phyloP scores from a whole-genome alignment of 2,888 invertebrate genomes.

The Dorcus hopei region DNA sequence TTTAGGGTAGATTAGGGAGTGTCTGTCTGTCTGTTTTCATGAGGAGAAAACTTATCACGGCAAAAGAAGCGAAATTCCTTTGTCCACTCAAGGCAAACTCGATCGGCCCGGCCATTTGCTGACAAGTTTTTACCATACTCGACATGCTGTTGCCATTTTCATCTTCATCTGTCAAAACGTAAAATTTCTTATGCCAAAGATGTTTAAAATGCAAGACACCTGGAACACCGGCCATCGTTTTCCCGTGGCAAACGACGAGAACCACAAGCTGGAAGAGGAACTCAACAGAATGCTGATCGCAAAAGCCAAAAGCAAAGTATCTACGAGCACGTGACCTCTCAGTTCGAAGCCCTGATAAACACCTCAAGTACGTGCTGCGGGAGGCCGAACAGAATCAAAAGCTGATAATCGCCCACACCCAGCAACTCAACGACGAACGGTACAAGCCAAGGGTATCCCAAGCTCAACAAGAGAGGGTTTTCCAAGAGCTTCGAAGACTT shows the following conservation, averaged over 20 bases:
- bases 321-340: conserved; percentile 49
- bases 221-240: conserved; percentile 75
- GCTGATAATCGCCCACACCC: conserved; percentile 64
- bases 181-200: too few species aligned
- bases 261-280: conserved; percentile 56
- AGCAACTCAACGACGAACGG: conserved; percentile 67
- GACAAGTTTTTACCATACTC: too few species aligned
- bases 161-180: too few species aligned
- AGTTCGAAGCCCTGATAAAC: conserved; percentile 44
- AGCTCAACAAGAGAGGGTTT: conserved; percentile 51
- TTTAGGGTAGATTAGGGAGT: too few species aligned
- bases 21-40: too few species aligned
- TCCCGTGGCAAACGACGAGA: conserved; percentile 76
- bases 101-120: too few species aligned
- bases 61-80: too few species aligned
- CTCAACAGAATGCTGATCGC: conserved; percentile 51
- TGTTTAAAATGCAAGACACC: conserved; percentile 46
- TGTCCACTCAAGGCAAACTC: too few species aligned
- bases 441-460: conserved; percentile 45
- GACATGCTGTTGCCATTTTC: too few species aligned
- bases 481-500: conserved; percentile 49
- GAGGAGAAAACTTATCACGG: too few species aligned
- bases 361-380: conserved; percentile 52
- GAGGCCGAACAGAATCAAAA: conserved; percentile 61
- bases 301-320: conserved; percentile 50